Percentiles rank a stretch among this genome's conserved stretches.
These are phyloP conservation scores for Lepidochrysops patricia DNA, from an alignment of 2,888 invertebrate species.

Conservation along the genomic window DNA sequence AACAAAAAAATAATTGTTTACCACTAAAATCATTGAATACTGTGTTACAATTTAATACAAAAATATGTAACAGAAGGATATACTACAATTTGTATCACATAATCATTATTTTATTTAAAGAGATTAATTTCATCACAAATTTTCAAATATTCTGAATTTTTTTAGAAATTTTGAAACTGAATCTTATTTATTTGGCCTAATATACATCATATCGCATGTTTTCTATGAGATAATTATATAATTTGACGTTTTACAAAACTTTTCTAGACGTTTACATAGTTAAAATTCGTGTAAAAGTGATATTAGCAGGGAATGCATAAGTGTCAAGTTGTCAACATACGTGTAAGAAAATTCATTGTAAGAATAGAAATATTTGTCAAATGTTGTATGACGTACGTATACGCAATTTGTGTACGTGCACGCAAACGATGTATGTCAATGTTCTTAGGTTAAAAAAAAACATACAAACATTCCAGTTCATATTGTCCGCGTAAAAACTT, in stretches of 20 bases:
- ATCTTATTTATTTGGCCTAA: background rate
- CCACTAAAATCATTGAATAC: too few species aligned
- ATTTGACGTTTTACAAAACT: background rate
- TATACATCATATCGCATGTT: background rate
- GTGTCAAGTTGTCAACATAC: background rate
- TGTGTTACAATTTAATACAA: too few species aligned
- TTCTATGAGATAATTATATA: background rate
- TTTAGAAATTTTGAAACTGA: too few species aligned
- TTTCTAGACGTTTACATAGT: background rate
- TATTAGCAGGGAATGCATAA: background rate
- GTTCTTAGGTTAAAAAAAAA: background rate
- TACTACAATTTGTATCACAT: too few species aligned
- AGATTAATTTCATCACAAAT: too few species aligned
- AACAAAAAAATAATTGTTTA: background rate
- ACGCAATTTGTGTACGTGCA: too few species aligned
- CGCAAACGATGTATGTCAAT: background rate
- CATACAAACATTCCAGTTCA: background rate
- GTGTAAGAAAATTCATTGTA: too few species aligned
- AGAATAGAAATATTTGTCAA: too few species aligned
- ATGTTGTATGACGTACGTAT: too few species aligned
- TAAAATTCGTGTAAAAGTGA: background rate
- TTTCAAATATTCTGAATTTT: background rate
- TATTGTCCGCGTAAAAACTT: background rate
- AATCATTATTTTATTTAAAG: too few species aligned
- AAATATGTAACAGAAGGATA: too few species aligned